A percentile compares a stretch with the other conserved stretches of the same genome.
These are phyloP conservation scores for Sisyra terminalis DNA, from an alignment of 2,888 invertebrate genomes.

Conservation along the genomic window DNA sequence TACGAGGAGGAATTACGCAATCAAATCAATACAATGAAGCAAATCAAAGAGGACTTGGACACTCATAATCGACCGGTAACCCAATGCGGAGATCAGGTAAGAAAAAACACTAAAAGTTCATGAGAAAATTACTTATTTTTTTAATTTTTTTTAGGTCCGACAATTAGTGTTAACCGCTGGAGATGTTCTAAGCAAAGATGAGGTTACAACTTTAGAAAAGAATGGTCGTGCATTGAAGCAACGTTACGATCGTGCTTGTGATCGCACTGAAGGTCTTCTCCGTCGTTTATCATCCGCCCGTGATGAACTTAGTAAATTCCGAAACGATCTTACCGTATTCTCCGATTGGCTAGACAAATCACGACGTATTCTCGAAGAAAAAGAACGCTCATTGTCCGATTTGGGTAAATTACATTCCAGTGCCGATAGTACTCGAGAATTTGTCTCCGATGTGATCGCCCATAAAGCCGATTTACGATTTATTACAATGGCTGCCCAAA, in stretches of 20 bases:
- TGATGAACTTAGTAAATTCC: slow-evolving; percentile 78
- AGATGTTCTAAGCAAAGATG: slow-evolving; percentile 83
- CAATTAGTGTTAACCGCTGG: slow-evolving; percentile 80
- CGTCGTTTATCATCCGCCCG: slow-evolving; percentile 60
- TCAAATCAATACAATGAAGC: slow-evolving; percentile 75
- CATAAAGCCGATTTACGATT: slow-evolving; percentile 92
- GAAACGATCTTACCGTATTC: slow-evolving; percentile 65
- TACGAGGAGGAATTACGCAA: slow-evolving; percentile 72
- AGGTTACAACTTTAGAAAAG: slow-evolving; percentile 74
- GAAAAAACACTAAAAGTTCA: slow-evolving; percentile 36
- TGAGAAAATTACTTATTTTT: too few species aligned
- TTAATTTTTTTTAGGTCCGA: slow-evolving; percentile 34
- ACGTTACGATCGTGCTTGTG: slow-evolving; percentile 65
- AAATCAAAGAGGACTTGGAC: slow-evolving; percentile 80
- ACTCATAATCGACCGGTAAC: slow-evolving; percentile 70
- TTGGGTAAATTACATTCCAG: slow-evolving; percentile 52
- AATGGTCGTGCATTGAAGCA: slow-evolving; percentile 70
- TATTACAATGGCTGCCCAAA: slow-evolving; percentile 91
- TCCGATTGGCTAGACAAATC: slow-evolving; percentile 74
- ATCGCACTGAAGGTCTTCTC: slow-evolving; percentile 63
- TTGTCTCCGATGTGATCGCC: slow-evolving; percentile 84
- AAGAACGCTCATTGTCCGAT: slow-evolving; percentile 66
- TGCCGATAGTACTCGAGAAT: slow-evolving; percentile 69
- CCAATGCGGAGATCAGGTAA: slow-evolving; percentile 63
- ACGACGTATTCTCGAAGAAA: slow-evolving; percentile 63